Evolutionary conservation across 1,140 invertebrate species (phyloP).

Genomic region (Nasonia giraulti): DNA sequence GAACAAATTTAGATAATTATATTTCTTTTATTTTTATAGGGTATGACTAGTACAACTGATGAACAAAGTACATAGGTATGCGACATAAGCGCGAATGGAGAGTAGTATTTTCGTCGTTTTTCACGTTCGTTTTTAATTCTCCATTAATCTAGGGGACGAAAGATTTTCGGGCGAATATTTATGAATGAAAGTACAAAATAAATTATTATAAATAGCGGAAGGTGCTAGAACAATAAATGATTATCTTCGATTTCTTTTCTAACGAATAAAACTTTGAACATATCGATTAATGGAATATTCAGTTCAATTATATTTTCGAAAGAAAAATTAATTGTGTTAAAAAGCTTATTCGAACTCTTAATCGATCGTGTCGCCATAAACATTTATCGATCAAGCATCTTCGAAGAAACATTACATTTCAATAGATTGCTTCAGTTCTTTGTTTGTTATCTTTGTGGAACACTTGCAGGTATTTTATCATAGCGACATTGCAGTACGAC

Average conservation of each 20-base stretch:
- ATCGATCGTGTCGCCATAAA: background rate
- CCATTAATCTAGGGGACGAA: background rate
- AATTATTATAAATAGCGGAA: conserved; percentile 23
- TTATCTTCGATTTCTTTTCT: background rate
- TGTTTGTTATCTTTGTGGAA: background rate
- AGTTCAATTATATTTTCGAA: background rate
- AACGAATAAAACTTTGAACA: background rate
- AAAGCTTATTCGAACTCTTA: background rate
- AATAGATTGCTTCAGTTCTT: background rate
- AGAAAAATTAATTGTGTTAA: background rate
- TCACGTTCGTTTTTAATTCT: conserved; percentile 18
- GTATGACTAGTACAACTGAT: conserved; percentile 38
- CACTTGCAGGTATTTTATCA: no score
- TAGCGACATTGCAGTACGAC: background rate
- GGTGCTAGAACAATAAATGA: conserved; percentile 3
- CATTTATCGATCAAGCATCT: background rate
- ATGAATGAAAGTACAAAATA: conserved; percentile 39
- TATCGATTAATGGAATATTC: background rate
- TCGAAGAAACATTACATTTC: background rate
- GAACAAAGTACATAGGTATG: conserved; percentile 53
- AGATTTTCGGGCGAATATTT: background rate
- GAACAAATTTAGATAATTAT: conserved; percentile 25
- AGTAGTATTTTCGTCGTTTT: conserved; percentile 50
- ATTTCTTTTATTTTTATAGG: conserved; percentile 56
- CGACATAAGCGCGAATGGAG: conserved; percentile 50